These are phyloP conservation scores for Regulus satrapa DNA, from an alignment of 2,113 vertebrate genomes.

Conservation along the genomic window DNA sequence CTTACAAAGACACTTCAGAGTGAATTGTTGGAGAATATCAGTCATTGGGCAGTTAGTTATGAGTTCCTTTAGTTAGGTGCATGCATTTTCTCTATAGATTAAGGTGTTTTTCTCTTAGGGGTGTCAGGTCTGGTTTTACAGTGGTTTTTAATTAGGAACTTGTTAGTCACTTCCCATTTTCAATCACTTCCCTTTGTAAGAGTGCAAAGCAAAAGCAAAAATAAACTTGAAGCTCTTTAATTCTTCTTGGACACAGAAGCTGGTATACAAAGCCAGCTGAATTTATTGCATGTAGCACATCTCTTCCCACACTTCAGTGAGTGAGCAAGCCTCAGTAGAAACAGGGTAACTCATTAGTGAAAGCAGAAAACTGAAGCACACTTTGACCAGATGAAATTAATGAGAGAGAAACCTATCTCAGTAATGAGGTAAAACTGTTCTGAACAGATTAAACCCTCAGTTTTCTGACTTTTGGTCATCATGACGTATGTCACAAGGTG, in stretches of 20 bases:
- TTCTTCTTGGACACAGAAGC: background rate
- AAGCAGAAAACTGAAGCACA: background rate
- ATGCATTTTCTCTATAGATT: background rate
- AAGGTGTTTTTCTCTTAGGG: rapidly evolving
- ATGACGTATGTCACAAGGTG: background rate
- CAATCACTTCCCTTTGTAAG: background rate
- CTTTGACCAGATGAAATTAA: background rate
- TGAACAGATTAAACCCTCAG: rapidly evolving
- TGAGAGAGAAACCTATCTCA: background rate
- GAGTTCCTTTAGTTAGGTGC: background rate
- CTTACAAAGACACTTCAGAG: background rate
- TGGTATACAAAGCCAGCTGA: background rate
- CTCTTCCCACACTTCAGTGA: background rate
- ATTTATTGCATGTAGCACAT: background rate
- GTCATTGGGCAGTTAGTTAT: background rate
- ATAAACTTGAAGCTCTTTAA: background rate
- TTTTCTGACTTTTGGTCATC: background rate
- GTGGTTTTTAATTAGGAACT: background rate
- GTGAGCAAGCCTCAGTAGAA: background rate
- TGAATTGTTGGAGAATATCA: background rate
- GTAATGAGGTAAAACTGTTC: background rate
- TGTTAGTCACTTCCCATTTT: background rate
- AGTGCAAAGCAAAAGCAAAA: background rate
- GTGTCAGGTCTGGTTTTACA: background rate
- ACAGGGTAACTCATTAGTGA: background rate